Evolutionary conservation across 2,888 invertebrate species (phyloP), one percentile per base, ranked within the genome.

Genomic region (Gymnocheta viridis): DNA sequence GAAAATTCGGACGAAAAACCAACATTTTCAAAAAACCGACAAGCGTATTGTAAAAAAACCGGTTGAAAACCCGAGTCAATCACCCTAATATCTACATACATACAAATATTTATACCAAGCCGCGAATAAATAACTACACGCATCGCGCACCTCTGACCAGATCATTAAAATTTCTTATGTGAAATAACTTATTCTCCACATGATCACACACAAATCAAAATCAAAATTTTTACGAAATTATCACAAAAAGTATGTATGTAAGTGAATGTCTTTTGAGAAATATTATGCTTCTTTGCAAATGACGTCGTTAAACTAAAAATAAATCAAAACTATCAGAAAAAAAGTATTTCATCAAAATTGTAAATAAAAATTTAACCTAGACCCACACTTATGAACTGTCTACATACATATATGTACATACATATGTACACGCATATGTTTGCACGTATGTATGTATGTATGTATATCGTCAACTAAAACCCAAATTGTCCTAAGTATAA

Each of bases 281-380:
- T 35, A n/a, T 12, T 74, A 32, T 64, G 19, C n/a, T 49, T 62
- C 35, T 79, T 74, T 58, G 35, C 66, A 76, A 79, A 76, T 83
- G 83, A 83, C 83, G 83, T 83, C 49, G 69, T 44, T 19, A 38
- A 38, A 49, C 82, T 83, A 74, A 83, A 83, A 79, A 80, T 83
- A 83, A 67, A 60, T 5, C 35, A 17, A 12, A 73, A 58, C 73
- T 67, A 35, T 35, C 3, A 44, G 12, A 7, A 41, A 6, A 38
- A 22, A 27, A 32, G 22, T 69, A 73, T 38, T 73, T 44, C 32
- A 51, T 51, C 22, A 56, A 56, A 22, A 14, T 44, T 17, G 32
- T 76, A 32, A 78, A 58, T 49, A 27, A 49, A 38, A 58, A 69
- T 54, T 70, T 44, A 70, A 70, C 54, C 51, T 54, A 70, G 41